Conservation (phyloP, 2,113 vertebrate genomes). For the Cinclus cinclus region DNA sequence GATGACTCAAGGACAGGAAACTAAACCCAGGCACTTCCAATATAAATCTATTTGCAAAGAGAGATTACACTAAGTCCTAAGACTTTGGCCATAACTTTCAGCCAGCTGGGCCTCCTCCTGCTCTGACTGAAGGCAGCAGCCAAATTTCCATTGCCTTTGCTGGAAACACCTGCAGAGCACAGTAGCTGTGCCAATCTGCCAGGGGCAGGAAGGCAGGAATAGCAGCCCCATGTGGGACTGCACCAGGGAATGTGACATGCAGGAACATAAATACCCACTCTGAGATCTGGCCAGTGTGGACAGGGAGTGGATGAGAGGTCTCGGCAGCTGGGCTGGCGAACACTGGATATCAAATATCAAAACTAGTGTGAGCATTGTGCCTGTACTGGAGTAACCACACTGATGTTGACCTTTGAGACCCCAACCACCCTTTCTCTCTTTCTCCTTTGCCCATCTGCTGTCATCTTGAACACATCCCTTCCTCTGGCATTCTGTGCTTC, state of each 20-base stretch:
- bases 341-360: not conserved
- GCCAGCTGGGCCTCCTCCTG: not conserved
- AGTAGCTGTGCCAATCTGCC: not conserved
- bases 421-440: not conserved
- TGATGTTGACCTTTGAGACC: not conserved
- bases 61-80: not conserved
- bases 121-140: not conserved
- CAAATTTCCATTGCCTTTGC: not conserved
- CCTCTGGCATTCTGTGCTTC: not conserved
- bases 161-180: not conserved
- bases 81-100: not conserved
- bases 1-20: not conserved
- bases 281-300: not conserved
- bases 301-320: not conserved
- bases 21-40: not conserved
- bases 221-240: not conserved
- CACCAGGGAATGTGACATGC: not conserved
- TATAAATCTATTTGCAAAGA: not conserved
- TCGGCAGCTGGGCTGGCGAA: not conserved
- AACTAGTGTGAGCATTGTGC: not conserved
- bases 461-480: not conserved
- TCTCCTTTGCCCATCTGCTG: not conserved
- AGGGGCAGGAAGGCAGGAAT: not conserved
- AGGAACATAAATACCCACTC: not conserved
- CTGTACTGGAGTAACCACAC: not conserved